These are phyloP conservation scores for Picathartes gymnocephalus DNA, from an alignment of 2,113 vertebrate species.

Conservation along the genomic window DNA sequence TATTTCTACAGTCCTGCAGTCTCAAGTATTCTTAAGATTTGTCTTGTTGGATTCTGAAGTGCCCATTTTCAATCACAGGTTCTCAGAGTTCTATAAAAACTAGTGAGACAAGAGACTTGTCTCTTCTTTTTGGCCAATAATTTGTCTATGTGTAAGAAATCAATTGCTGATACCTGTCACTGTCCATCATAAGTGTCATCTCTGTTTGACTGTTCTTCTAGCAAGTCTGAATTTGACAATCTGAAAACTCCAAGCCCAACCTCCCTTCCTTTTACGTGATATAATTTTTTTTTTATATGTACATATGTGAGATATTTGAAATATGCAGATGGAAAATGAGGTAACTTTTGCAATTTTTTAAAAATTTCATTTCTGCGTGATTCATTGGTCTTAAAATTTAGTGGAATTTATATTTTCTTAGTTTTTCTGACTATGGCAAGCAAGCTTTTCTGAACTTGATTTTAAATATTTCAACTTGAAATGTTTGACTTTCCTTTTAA, in stretches of 20 bases:
- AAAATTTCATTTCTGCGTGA: neutral
- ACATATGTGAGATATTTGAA: neutral
- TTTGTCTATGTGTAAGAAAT: neutral
- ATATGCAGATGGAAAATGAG: neutral
- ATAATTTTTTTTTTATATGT: neutral
- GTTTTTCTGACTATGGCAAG: neutral
- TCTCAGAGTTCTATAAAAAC: rapidly evolving
- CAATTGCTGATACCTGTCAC: neutral
- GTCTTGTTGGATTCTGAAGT: rapidly evolving
- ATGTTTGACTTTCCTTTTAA: neutral
- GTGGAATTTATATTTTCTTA: neutral
- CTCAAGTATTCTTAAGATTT: neutral
- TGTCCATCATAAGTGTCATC: neutral
- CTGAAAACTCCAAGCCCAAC: neutral
- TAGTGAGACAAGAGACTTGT: neutral
- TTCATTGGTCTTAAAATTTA: neutral
- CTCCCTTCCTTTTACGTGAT: neutral
- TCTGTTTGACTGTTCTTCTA: neutral
- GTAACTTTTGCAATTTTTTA: neutral
- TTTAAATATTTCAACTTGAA: neutral
- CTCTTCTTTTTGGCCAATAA: neutral
- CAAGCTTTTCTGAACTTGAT: neutral
- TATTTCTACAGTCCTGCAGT: neutral
- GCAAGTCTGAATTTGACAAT: neutral
- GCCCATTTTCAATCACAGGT: neutral